Evolutionary conservation across 2,113 vertebrate genomes (phyloP).

Genomic region (Empidonax traillii): DNA sequence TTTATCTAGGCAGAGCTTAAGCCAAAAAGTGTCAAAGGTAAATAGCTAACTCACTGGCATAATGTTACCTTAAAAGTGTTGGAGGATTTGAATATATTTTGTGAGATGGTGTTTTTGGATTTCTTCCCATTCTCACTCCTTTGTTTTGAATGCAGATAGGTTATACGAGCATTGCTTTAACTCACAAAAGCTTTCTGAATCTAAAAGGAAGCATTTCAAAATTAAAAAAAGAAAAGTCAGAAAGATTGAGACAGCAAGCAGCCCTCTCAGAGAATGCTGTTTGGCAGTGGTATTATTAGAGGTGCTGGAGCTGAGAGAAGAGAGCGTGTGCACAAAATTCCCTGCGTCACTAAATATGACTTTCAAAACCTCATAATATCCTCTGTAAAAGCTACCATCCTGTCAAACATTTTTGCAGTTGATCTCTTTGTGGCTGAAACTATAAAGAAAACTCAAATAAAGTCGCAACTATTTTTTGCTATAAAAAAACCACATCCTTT

Average conservation of each 20-base stretch:
- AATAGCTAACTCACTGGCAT: not conserved
- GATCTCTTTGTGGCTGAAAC: not conserved
- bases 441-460: constrained; percentile 20
- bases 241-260: not conserved
- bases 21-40: not conserved
- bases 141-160: constrained; percentile 13
- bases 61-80: not conserved
- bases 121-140: not conserved
- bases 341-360: not conserved
- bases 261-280: not conserved
- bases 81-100: constrained; percentile 10
- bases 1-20: not conserved
- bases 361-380: constrained; percentile 10
- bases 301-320: not conserved
- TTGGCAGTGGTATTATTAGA: not conserved
- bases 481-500: not conserved
- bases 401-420: constrained; percentile 14
- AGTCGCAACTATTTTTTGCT: not conserved
- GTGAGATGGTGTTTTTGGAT: not conserved
- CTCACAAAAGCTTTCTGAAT: not conserved
- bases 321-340: not conserved
- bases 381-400: not conserved
- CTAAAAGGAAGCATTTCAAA: not conserved
- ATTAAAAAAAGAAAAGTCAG: not conserved
- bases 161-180: not conserved